phyloP scores from a whole-genome alignment of 2,113 vertebrate species.

The Leuciscus idus region DNA sequence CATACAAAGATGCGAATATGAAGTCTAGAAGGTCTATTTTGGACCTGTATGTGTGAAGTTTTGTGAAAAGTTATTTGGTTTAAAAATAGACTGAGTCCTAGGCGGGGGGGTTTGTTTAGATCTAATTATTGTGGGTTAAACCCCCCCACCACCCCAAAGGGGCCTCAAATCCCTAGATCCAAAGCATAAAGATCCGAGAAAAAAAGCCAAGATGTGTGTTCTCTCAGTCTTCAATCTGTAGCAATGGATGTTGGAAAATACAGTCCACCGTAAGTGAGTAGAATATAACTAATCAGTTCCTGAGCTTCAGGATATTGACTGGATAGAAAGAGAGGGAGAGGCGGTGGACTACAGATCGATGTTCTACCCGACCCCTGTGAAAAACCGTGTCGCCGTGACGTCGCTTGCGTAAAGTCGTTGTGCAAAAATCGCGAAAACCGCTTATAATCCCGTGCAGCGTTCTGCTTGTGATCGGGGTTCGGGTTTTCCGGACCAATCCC shows the following conservation, averaged over 20 bases:
- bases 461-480: conserved; percentile 49
- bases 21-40: conserved; percentile 9
- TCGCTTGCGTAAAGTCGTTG: conserved; percentile 65
- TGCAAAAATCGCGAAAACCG: conserved; percentile 55
- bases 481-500: conserved; percentile 60
- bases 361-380: conserved; percentile 70
- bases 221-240: not conserved
- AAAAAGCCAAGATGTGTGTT: conserved; percentile 51
- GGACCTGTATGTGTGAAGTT: not conserved
- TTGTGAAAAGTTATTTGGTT: conserved; percentile 32
- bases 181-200: conserved; percentile 40
- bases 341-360: conserved; percentile 68
- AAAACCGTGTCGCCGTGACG: conserved; percentile 69
- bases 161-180: conserved; percentile 61
- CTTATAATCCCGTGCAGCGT: conserved; percentile 44
- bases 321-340: conserved; percentile 25
- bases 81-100: conserved; percentile 49
- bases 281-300: conserved; percentile 47
- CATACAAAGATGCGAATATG: conserved; percentile 5
- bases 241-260: conserved; percentile 1
- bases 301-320: conserved; percentile 45
- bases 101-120: conserved; percentile 45
- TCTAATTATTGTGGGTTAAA: conserved; percentile 57
- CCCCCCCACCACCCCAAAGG: conserved; percentile 57
- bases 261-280: conserved; percentile 25